Conservation (phyloP, 2,797 vertebrate genomes). For the Acipenser oxyrinchus region DNA sequence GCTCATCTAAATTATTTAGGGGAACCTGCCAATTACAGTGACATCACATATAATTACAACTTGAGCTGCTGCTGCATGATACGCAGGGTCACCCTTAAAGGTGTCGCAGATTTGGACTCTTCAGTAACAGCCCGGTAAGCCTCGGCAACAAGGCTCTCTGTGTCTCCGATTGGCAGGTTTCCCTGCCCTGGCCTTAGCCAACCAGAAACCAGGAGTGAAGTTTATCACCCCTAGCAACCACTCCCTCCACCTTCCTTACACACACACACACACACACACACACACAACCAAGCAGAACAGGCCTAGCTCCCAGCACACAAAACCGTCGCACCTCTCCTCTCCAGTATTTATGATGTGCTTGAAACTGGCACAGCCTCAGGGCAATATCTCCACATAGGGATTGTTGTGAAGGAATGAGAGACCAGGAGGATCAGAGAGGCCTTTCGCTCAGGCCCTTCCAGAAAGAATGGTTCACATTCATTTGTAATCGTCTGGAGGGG, state of each 20-base stretch:
- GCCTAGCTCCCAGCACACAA: not conserved
- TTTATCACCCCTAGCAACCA: conserved; percentile 54
- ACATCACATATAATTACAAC: not conserved
- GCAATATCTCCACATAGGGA: too few species aligned
- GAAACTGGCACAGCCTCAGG: too few species aligned
- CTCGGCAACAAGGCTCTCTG: conserved; percentile 62
- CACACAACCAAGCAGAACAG: conserved; percentile 13
- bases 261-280: conserved; percentile 15
- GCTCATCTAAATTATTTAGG: too few species aligned
- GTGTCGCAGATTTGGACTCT: conserved; percentile 30
- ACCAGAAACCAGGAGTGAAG: conserved; percentile 46
- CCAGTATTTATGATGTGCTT: too few species aligned
- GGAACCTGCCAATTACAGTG: too few species aligned
- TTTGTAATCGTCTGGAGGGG: too few species aligned
- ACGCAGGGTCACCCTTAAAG: conserved; percentile 36
- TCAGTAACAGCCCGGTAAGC: conserved; percentile 48
- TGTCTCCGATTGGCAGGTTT: conserved; percentile 66
- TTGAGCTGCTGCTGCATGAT: conserved; percentile 8
- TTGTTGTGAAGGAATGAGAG: too few species aligned
- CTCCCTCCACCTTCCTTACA: conserved; percentile 40
- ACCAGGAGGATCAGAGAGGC: not conserved
- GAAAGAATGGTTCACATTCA: not conserved
- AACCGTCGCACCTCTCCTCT: not conserved
- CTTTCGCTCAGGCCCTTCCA: not conserved
- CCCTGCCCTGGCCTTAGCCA: conserved; percentile 45